phyloP scores from a whole-genome alignment of 1,140 invertebrate species.

The Hycleus phaleratus region DNA sequence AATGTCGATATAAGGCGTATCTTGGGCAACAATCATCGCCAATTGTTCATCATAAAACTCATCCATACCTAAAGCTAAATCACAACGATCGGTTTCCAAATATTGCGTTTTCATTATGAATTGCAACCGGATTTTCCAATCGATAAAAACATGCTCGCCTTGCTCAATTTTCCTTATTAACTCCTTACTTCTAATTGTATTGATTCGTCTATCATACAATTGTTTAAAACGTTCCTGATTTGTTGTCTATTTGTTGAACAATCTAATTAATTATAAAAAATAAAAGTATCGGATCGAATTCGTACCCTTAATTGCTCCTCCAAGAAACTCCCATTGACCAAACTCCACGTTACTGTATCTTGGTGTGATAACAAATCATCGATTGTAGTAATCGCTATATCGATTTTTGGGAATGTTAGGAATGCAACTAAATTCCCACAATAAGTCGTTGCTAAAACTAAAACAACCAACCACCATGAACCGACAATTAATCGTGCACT shows the following conservation, averaged over 20 bases:
- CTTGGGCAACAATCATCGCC: slow-evolving; percentile 60
- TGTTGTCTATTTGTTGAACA: no score
- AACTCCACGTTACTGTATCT: slow-evolving; percentile 63
- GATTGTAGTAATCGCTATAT: slow-evolving; percentile 65
- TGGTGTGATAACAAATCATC: slow-evolving; percentile 58
- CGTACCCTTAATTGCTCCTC: slow-evolving; percentile 55
- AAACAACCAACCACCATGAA: slow-evolving; percentile 88
- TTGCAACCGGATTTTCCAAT: slow-evolving; percentile 68
- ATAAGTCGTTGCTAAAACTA: slow-evolving; percentile 86
- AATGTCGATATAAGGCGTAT: slow-evolving; percentile 64
- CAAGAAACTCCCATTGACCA: slow-evolving; percentile 64
- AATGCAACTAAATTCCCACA: slow-evolving; percentile 89
- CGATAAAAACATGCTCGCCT: slow-evolving; percentile 66
- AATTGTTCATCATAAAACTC: slow-evolving; percentile 75
- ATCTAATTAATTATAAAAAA: neutral
- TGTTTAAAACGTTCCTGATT: slow-evolving; percentile 41
- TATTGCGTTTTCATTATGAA: slow-evolving; percentile 60
- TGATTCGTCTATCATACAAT: slow-evolving; percentile 47
- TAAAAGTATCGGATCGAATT: neutral
- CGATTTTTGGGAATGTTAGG: slow-evolving; percentile 83
- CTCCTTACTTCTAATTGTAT: slow-evolving; percentile 42
- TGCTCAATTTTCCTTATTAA: slow-evolving; percentile 53
- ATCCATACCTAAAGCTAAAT: slow-evolving; percentile 61
- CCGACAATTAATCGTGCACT: slow-evolving; percentile 83
- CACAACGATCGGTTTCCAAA: slow-evolving; percentile 53